Base-by-base conservation (phyloP, 2,113 vertebrate species). In the Pica pica region DNA sequence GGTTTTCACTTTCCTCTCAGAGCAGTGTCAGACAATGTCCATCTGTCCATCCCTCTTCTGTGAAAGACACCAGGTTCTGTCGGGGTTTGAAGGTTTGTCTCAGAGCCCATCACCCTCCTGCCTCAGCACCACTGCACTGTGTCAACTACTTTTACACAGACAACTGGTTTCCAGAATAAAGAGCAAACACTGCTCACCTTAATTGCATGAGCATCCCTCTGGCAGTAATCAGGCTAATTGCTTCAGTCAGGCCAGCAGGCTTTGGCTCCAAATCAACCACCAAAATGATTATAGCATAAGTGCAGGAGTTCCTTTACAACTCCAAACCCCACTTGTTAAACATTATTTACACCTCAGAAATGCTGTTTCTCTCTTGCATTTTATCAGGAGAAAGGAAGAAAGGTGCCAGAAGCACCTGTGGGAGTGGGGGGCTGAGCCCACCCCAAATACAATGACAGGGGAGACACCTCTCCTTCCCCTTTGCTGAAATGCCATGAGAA, bases 201-300 rank as follows among this genome's bases (percentile, higher is more conserved):
- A 93, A 93, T 86, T 83, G 88, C 37, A 30, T 44, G 82, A 88
- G 55, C 27, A 90, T 86, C 90, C 95, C 93, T 90, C 68, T 1
- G 13, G 92, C 89, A 80, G 70, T 91, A 91, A 90, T 91, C 82
- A 96, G 50, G 75, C 93, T 96, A 96, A 95, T 96, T 93, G 64
- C 85, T 67, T 95, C 79, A 56, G 56, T 74, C 86, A 88, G 83
- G 75, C 87, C 82, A 87, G 91, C 87, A 93, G 70, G 85, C 83
- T 82, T 83, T 94, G 94, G 93, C 90, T 88, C 52, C 83, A 92
- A 88, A 74, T 88, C 94, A 96, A 74, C 75, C 52, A 90, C 71
- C 67, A 75, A 80, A 80, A 94, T 80, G 11, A 86, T 83, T 67
- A 37, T 83, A 86, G 68, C 82, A 6, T 35, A 77, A 91, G 81